Evolutionary conservation across 1,140 invertebrate species (phyloP).

Genomic region (Melipona quadrifasciata): DNA sequence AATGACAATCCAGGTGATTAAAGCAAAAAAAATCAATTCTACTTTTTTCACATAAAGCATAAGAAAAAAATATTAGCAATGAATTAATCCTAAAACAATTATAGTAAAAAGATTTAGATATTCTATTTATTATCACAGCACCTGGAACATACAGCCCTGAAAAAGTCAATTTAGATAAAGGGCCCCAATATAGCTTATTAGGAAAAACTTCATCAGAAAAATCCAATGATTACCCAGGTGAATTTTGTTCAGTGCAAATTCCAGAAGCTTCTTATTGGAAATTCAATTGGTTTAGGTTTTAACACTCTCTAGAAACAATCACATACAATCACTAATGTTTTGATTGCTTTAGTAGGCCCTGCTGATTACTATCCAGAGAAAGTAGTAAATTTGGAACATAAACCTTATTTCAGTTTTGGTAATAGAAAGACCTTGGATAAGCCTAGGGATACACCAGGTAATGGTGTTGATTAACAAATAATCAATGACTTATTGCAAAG

Average conservation of each 20-base stretch:
- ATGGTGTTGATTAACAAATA: constrained; percentile 58
- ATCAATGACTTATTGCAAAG: neutral
- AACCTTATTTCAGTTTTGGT: constrained; percentile 84
- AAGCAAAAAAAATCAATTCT: constrained; percentile 56
- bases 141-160: constrained; percentile 84
- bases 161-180: constrained; percentile 84
- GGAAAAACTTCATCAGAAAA: constrained; percentile 74
- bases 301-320: constrained; percentile 43
- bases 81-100: neutral
- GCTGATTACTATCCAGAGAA: constrained; percentile 80
- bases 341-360: constrained; percentile 76
- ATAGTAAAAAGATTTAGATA: constrained; percentile 21
- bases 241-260: constrained; percentile 16
- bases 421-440: constrained; percentile 75
- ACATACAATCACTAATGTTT: constrained; percentile 49
- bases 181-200: constrained; percentile 85
- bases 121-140: constrained; percentile 67
- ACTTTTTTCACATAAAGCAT: constrained; percentile 73
- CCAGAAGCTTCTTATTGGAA: constrained; percentile 68
- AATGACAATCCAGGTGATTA: constrained; percentile 82
- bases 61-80: neutral
- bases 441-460: constrained; percentile 73
- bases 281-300: constrained; percentile 38
- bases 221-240: constrained; percentile 36
- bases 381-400: constrained; percentile 65